A percentile compares a stretch with the other conserved stretches of the same genome.
Conservation (phyloP, 2,888 invertebrate genomes). For the Ochropleura plecta region DNA sequence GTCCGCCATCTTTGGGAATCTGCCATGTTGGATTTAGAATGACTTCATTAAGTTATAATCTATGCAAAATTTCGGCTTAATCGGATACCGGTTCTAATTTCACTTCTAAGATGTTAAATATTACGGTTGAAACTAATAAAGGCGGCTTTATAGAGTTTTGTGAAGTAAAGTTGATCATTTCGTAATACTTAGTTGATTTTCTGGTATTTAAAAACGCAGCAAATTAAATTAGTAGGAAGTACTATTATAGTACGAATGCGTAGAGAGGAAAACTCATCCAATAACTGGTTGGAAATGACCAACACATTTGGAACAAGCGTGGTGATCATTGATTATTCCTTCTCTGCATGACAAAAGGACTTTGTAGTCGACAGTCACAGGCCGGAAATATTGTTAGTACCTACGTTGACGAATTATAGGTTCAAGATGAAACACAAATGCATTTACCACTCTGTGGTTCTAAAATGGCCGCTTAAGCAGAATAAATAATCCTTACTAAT, state of each 20-base stretch:
- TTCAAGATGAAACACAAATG: background rate
- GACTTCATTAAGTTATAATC: too few relatives aligned
- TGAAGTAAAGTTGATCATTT: background rate
- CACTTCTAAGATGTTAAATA: too few relatives aligned
- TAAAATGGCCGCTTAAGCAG: too few relatives aligned
- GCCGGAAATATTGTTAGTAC: background rate
- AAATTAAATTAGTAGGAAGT: background rate
- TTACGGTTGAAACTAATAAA: too few relatives aligned
- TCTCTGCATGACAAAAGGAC: conserved; percentile 35
- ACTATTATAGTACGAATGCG: background rate
- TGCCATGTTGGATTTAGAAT: too few relatives aligned
- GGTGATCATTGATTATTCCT: conserved; percentile 35
- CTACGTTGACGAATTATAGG: background rate
- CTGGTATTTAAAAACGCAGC: background rate
- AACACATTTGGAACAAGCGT: background rate
- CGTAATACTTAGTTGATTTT: background rate
- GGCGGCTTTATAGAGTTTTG: too few relatives aligned
- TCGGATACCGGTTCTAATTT: too few relatives aligned
- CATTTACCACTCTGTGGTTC: background rate
- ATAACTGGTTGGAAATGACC: conserved; percentile 1
- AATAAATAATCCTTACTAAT: too few relatives aligned
- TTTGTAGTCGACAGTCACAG: background rate
- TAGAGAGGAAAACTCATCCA: background rate
- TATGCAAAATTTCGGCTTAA: too few relatives aligned
- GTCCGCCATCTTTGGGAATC: too few relatives aligned